phyloP scores from a whole-genome alignment of 2,888 invertebrate species.

The Watsonalla binaria region DNA sequence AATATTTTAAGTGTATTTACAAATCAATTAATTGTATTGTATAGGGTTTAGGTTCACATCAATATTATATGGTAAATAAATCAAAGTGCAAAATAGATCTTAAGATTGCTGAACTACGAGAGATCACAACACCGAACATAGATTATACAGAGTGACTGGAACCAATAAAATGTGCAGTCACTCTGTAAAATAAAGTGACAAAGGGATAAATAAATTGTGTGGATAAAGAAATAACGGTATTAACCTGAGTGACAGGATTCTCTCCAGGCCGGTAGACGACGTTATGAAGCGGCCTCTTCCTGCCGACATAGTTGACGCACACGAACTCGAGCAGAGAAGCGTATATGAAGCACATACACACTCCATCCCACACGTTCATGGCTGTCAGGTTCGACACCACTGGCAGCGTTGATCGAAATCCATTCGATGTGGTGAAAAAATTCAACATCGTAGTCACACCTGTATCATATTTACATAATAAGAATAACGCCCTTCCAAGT shows the following conservation, averaged over 20 bases:
- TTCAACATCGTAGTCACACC: constrained; percentile 98
- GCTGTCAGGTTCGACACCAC: constrained; percentile 96
- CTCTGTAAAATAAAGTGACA: no score
- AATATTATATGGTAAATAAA: no score
- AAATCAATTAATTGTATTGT: no score
- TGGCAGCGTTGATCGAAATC: constrained; percentile 93
- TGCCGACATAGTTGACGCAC: constrained; percentile 96
- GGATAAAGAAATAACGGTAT: constrained; percentile 6
- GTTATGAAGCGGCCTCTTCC: constrained; percentile 92
- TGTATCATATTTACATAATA: constrained; percentile 52
- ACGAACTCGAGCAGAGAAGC: constrained; percentile 96
- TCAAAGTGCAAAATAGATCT: no score
- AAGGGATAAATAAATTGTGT: neutral
- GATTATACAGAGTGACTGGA: no score
- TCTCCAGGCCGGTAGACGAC: constrained; percentile 94
- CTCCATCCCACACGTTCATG: constrained; percentile 98
- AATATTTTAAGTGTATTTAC: no score
- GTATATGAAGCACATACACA: constrained; percentile 98
- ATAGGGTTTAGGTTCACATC: no score
- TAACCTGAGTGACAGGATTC: constrained; percentile 94
- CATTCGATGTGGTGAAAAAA: constrained; percentile 97
- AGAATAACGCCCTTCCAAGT: neutral
- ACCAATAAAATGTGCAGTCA: no score
- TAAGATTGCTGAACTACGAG: no score
- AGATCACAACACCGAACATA: no score